Conservation (phyloP, 2,113 vertebrate species). For the Blennius ocellaris region DNA sequence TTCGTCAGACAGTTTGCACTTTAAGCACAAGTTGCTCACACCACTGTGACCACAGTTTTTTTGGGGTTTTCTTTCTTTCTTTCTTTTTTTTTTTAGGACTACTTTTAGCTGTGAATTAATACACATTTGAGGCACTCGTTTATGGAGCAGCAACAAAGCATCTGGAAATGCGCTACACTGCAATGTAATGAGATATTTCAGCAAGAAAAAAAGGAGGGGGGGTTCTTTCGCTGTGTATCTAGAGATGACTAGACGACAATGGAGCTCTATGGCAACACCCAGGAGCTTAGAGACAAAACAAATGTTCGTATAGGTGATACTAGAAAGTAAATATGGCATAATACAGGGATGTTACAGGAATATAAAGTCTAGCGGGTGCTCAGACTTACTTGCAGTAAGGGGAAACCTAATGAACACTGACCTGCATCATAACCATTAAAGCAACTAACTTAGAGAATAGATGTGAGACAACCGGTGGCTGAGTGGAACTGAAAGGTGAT, state of each 20-base stretch:
- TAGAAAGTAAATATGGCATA: neutral
- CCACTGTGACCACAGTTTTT: too few species aligned
- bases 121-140: neutral
- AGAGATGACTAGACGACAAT: slow-evolving; percentile 2
- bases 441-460: slow-evolving; percentile 35
- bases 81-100: neutral
- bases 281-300: neutral
- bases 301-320: neutral
- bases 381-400: slow-evolving; percentile 31
- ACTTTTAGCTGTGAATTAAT: neutral
- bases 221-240: neutral
- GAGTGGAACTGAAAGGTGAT: slow-evolving; percentile 54
- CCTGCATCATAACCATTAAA: slow-evolving; percentile 9
- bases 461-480: slow-evolving; percentile 33
- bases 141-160: neutral
- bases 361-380: slow-evolving; percentile 1
- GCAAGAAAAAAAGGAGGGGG: neutral
- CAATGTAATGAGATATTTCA: neutral
- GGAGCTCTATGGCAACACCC: neutral
- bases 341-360: slow-evolving; percentile 7
- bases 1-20: neutral
- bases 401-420: slow-evolving; percentile 18
- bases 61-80: too few species aligned
- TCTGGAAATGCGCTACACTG: neutral
- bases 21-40: neutral